Evolutionary conservation across 2,888 invertebrate genomes (phyloP), one percentile per base, ranked within the genome.

Genomic region (Ditula angustiorana): DNA sequence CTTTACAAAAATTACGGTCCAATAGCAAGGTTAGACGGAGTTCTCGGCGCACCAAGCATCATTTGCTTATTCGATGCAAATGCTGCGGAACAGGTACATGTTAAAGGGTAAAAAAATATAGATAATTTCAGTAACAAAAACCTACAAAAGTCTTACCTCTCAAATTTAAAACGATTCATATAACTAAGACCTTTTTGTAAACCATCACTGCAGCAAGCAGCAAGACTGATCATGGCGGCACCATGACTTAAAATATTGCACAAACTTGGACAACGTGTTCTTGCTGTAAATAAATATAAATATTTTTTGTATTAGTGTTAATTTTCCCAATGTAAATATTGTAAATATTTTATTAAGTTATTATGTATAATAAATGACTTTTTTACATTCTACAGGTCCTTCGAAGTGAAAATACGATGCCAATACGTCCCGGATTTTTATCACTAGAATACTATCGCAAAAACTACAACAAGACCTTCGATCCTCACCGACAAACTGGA

Each of bases 361-460:
- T n/a, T n/a, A n/a, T n/a, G n/a, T 44, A 37, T 53, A 61, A 74
- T 70, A 50, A 16, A 47, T 10, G n/a, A n/a, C n/a, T 41, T 37
- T 16, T 37, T 26, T 26, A 26, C 26, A 16, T n/a, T n/a, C 19
- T 46, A 2, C 61, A 88, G 88, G 66, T 88, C 28, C 71, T 86
- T 13, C 77, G 86, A 13, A 77, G 79, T 49, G 88, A 87, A 71
- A 84, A 87, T 67, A 72, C 71, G 68, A 57, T 79, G 62, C 88
- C 88, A 1, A 57, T 76, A 5, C 75, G 88, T 4, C 78, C 81
- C 2, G 88, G 88, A 8, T 86, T 88, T 33, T 61, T 69, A 19
- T 78, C 82, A 1, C 70, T 88, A 11, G 77, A 79, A 33, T 77
- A 87, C 67, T 88, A 82, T 56, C 79, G 87, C 66, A 75, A 78